Conservation (phyloP, 2,113 vertebrate species). For the Anolis sagrei region DNA sequence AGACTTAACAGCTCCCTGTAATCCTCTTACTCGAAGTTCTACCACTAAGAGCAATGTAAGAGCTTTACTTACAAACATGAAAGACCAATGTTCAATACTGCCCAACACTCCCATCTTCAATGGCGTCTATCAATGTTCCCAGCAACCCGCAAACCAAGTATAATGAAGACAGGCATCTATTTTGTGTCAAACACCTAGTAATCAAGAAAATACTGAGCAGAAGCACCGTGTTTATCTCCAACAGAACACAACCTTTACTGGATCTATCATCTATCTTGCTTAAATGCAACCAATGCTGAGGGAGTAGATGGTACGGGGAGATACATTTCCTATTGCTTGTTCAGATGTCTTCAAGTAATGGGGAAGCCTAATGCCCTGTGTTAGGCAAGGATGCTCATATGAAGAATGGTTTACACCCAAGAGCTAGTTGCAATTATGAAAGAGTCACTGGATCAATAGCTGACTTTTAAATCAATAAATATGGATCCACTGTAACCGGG, state of each 20-base stretch:
- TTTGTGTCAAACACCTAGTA: background rate
- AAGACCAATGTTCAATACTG: background rate
- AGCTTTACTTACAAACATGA: constrained; percentile 44
- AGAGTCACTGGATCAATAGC: no score
- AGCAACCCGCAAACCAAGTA: background rate
- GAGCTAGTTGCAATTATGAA: no score
- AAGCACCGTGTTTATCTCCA: background rate
- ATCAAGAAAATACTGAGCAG: background rate
- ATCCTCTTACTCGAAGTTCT: constrained; percentile 45
- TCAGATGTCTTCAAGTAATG: background rate
- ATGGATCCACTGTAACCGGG: no score
- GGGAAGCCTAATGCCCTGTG: no score
- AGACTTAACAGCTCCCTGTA: constrained; percentile 27
- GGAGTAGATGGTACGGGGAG: background rate
- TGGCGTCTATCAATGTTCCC: background rate
- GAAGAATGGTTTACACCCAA: background rate
- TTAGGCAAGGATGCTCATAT: background rate
- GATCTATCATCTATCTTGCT: background rate
- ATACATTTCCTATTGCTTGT: background rate
- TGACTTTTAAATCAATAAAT: no score
- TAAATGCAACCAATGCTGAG: background rate
- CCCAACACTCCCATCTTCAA: background rate
- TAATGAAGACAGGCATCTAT: background rate
- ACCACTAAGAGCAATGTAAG: constrained; percentile 38
- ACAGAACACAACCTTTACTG: no score